Evolutionary conservation across 2,113 vertebrate genomes (phyloP).

Genomic region (Hystrix cristata): DNA sequence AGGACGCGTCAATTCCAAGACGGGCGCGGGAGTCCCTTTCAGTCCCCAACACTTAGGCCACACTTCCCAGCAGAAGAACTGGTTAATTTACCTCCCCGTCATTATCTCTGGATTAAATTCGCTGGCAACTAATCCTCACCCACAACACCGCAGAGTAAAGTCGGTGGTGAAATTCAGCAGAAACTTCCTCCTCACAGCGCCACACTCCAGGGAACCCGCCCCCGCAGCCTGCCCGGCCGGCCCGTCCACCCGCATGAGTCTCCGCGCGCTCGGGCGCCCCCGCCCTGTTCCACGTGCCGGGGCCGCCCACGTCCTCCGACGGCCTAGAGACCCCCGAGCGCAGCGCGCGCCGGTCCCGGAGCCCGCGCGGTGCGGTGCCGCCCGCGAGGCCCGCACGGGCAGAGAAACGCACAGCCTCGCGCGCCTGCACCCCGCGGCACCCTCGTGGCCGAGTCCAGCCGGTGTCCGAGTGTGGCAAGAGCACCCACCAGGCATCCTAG

Average conservation of each 20-base stretch:
- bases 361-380: no score
- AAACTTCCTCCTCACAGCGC: not conserved
- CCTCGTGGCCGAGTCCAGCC: rapidly evolving
- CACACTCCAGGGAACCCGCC: not conserved
- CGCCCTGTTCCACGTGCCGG: rapidly evolving
- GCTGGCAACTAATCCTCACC: not conserved
- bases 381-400: not conserved
- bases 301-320: not conserved
- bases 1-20: not conserved
- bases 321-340: rapidly evolving
- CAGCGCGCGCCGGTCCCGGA: rapidly evolving
- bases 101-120: not conserved
- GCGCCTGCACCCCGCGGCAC: not conserved
- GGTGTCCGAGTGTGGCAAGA: not conserved
- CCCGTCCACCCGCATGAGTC: not conserved
- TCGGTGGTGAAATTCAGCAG: not conserved
- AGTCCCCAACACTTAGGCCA: not conserved
- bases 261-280: no score
- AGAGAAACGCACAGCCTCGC: not conserved
- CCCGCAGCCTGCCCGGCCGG: not conserved
- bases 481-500: not conserved
- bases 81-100: slow-evolving; percentile 1
- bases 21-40: not conserved
- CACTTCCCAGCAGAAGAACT: not conserved
- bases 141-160: not conserved